Base-by-base conservation (phyloP, 2,888 invertebrate genomes). In the Teleiodes luculella region DNA sequence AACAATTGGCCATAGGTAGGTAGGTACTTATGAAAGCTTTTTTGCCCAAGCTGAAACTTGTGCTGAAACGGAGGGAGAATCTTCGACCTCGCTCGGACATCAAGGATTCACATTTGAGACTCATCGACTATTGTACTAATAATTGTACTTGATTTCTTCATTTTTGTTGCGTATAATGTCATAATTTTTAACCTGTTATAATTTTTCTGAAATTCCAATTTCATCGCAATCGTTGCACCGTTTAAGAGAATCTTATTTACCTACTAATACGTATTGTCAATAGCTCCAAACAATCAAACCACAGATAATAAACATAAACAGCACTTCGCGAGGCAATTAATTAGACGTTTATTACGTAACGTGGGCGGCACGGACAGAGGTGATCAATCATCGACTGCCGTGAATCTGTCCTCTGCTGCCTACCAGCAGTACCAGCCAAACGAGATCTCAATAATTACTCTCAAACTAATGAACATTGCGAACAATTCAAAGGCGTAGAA, bases 371-470 rank as follows among this genome's bases (percentile, higher is more conserved):
- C 18, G 8, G 53, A 37, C 37, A 11, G 47, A 51, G 35, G 30
- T 48, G 47, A 57, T 57, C 57, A 50, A 55, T 57, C 57, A 57
- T 53, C 57, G 43, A 31, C 45, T 20, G n/a, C n/a, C n/a, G 31
- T 11, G 18, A 30, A 33, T 37, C 37, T 24, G 39, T 43, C 51
- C 35, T 45, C 31, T 35, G n/a, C n/a, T n/a, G n/a, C n/a, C n/a
- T n/a, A n/a, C n/a, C n/a, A n/a, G n/a, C n/a, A 24, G 1, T 16
- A 20, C 49, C 49, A 49, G 36, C 28, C 20, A 5, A 49, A 49
- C 14, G 2, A 20, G 47, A 35, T 18, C 36, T 14, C 14, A 2
- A 35, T 24, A 49, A 37, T 14, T 24, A 24, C 18, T 24, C 14
- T 36, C 20, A n/a, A 24, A 33, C 16, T 11, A 47, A 8, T 10